These are phyloP conservation scores for Podotricha telesiphe DNA, from an alignment of 2,888 invertebrate genomes.

Conservation along the genomic window DNA sequence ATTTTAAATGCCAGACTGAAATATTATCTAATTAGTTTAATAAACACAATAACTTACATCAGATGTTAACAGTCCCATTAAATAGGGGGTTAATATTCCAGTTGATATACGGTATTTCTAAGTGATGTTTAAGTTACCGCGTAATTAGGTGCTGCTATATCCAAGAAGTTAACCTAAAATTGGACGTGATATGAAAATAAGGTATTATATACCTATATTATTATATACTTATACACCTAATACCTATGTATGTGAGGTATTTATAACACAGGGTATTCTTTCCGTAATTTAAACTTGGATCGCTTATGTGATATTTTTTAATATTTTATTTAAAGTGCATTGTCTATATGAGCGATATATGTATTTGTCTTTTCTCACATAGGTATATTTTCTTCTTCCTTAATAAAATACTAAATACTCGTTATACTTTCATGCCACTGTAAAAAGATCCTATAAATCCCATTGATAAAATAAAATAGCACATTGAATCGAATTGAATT, in stretches of 20 bases:
- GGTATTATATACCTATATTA: neutral
- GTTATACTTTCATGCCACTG: slow-evolving; percentile 73
- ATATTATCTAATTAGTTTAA: no score
- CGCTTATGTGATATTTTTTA: neutral
- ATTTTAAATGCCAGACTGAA: no score
- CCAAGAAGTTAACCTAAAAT: slow-evolving; percentile 45
- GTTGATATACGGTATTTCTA: slow-evolving; percentile 77
- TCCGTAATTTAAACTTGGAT: neutral
- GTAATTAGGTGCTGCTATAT: slow-evolving; percentile 76
- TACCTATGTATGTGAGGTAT: neutral
- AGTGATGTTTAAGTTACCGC: slow-evolving; percentile 81
- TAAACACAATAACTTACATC: slow-evolving; percentile 60
- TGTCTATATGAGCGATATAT: neutral
- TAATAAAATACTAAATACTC: neutral
- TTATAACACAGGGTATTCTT: neutral
- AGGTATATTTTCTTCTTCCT: neutral
- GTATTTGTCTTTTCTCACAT: no score
- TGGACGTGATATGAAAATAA: neutral
- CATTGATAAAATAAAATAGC: slow-evolving; percentile 78
- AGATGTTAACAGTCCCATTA: slow-evolving; percentile 75
- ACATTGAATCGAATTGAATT: slow-evolving; percentile 61
- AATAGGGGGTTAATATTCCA: slow-evolving; percentile 55
- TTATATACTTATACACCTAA: no score
- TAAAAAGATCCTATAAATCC: slow-evolving; percentile 84
- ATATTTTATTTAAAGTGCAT: neutral